phyloP scores from a whole-genome alignment of 2,797 vertebrate species.

The Hephaestus fuliginosus region DNA sequence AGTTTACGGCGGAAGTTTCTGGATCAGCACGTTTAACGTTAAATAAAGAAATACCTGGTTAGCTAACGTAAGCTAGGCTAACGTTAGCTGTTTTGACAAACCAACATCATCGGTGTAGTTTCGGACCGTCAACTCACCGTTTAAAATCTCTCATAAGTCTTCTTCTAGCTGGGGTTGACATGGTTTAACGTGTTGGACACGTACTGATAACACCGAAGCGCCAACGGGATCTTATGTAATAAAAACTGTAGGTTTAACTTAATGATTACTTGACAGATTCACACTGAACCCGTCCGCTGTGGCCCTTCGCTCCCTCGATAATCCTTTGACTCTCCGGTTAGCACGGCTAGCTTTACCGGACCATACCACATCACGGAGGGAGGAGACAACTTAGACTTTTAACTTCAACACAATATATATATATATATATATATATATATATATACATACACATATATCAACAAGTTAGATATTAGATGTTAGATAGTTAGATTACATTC shows the following conservation, averaged over 20 bases:
- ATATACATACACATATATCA: fast-evolving
- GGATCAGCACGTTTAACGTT: fast-evolving
- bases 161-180: slow-evolving; percentile 97
- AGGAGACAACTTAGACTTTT: fast-evolving
- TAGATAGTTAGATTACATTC: fast-evolving
- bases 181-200: slow-evolving; percentile 62
- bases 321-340: slow-evolving; percentile 44
- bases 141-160: slow-evolving; percentile 98
- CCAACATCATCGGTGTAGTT: slow-evolving; percentile 40
- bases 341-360: slow-evolving; percentile 62
- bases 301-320: slow-evolving; percentile 37
- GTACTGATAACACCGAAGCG: neutral
- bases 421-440: fast-evolving
- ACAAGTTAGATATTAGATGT: fast-evolving
- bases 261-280: slow-evolving; percentile 41
- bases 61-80: slow-evolving; percentile 59
- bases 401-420: neutral
- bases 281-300: neutral
- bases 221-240: slow-evolving; percentile 1
- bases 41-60: neutral
- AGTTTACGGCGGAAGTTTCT: fast-evolving
- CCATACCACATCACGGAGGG: slow-evolving; percentile 64
- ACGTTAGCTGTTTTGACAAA: slow-evolving; percentile 69
- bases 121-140: slow-evolving; percentile 85
- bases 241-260: slow-evolving; percentile 21